Conservation (phyloP, 1,140 invertebrate genomes). For the Microplitis mediator region DNA sequence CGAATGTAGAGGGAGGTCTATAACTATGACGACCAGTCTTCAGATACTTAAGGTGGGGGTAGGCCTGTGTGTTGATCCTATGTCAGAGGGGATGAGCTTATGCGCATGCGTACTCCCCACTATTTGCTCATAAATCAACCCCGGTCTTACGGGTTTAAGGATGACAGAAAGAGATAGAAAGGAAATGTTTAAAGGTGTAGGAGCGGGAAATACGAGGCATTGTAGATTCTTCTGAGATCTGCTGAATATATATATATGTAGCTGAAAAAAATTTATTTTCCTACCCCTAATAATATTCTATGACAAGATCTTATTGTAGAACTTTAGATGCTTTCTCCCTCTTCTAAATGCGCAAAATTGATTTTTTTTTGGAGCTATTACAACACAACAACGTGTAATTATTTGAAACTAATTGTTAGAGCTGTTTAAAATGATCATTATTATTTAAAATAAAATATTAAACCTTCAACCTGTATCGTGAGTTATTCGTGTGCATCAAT, state of each 20-base stretch:
- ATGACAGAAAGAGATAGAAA: constrained; percentile 23
- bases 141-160: constrained; percentile 37
- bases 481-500: too few relatives aligned
- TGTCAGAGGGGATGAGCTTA: background rate
- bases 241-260: background rate
- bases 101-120: constrained; percentile 52
- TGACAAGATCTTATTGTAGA: too few relatives aligned
- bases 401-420: too few relatives aligned
- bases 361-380: too few relatives aligned
- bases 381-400: too few relatives aligned
- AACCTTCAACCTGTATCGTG: too few relatives aligned
- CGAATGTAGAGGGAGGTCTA: constrained; percentile 43
- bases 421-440: too few relatives aligned
- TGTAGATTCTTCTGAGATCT: constrained; percentile 35
- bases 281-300: background rate
- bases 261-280: background rate
- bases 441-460: too few relatives aligned
- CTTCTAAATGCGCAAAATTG: background rate
- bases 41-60: constrained; percentile 24
- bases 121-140: constrained; percentile 50
- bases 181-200: constrained; percentile 14
- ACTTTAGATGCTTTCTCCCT: background rate
- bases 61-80: background rate
- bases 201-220: constrained; percentile 30
- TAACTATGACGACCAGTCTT: constrained; percentile 29